Conservation (phyloP, 2,113 vertebrate genomes). For the Mirza zaza region DNA sequence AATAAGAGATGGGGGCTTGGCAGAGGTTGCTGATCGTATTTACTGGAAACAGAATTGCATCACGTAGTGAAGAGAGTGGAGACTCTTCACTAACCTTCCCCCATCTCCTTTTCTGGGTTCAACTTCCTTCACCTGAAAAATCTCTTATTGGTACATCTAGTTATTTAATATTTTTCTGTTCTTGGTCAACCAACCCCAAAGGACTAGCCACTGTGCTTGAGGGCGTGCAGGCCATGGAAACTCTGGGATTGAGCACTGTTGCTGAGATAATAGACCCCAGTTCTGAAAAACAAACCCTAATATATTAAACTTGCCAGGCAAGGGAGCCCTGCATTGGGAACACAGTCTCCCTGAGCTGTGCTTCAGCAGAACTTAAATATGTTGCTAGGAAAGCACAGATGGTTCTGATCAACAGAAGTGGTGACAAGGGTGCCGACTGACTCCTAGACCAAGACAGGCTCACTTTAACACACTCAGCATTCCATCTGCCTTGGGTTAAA, state of each 20-base stretch:
- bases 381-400: not conserved
- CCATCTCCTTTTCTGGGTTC: not conserved
- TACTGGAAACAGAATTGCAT: not conserved
- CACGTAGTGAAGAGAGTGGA: not conserved
- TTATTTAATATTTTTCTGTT: not conserved
- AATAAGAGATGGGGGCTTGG: not conserved
- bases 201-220: not conserved
- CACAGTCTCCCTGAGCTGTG: not conserved
- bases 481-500: not conserved
- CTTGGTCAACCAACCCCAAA: not conserved
- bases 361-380: not conserved
- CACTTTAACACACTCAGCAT: not conserved
- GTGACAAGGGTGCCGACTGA: not conserved
- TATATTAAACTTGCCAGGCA: not conserved
- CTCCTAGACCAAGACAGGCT: not conserved
- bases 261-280: not conserved
- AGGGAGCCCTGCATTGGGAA: not conserved
- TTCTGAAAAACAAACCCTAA: constrained; percentile 19
- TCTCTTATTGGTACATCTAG: not conserved
- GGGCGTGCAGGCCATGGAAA: not conserved
- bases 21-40: not conserved
- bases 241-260: not conserved
- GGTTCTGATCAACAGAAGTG: constrained; percentile 8
- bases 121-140: not conserved
- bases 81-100: not conserved